A percentile compares a stretch with the other conserved stretches of the same genome.
Evolutionary conservation across 2,797 vertebrate genomes (phyloP).

Genomic region (Selene dorsalis): DNA sequence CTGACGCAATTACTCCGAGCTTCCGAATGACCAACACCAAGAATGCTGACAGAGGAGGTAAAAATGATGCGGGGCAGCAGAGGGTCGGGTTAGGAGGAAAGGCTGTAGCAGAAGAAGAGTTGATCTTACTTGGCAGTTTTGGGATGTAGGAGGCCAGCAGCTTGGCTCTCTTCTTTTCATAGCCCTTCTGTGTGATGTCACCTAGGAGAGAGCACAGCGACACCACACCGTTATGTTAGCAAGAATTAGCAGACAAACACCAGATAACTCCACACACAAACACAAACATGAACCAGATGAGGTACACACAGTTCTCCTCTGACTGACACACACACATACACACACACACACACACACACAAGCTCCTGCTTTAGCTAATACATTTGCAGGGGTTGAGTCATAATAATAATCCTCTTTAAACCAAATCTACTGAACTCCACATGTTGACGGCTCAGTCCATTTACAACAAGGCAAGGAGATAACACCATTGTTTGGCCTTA

Average conservation of each 20-base stretch:
- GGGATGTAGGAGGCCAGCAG: slow-evolving; percentile 92
- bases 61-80: background rate
- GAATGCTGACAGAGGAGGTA: background rate
- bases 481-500: slow-evolving; percentile 69
- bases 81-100: slow-evolving; percentile 5
- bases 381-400: slow-evolving; percentile 64
- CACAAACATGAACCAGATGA: slow-evolving; percentile 39
- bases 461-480: slow-evolving; percentile 61
- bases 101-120: slow-evolving; percentile 29
- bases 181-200: slow-evolving; percentile 98
- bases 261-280: slow-evolving; percentile 23
- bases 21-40: slow-evolving; percentile 11
- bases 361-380: slow-evolving; percentile 51
- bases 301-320: slow-evolving; percentile 25
- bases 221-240: slow-evolving; percentile 73
- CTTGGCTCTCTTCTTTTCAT: slow-evolving; percentile 97
- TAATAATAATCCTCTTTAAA: slow-evolving; percentile 76
- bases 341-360: slow-evolving; percentile 23
- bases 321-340: slow-evolving; percentile 8
- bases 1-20: slow-evolving; percentile 13
- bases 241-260: slow-evolving; percentile 70
- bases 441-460: slow-evolving; percentile 62
- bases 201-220: slow-evolving; percentile 86
- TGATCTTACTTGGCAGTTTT: slow-evolving; percentile 89
- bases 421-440: slow-evolving; percentile 66